Conservation (phyloP, 2,888 invertebrate species). For the Pheosia tremula region DNA sequence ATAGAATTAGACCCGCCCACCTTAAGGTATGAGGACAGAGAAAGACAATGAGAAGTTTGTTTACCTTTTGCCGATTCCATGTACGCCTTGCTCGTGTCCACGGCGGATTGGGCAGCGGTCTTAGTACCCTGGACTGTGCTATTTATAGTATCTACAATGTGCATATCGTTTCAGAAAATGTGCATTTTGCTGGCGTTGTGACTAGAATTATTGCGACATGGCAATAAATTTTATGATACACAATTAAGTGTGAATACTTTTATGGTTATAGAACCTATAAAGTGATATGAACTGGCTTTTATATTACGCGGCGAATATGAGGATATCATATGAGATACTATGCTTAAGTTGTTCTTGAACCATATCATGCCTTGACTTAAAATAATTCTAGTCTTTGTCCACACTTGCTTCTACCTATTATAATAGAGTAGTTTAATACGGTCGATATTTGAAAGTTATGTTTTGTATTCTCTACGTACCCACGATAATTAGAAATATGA, state of each 20-base stretch:
- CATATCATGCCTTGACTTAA: background rate
- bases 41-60: constrained; percentile 24
- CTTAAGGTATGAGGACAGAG: constrained; percentile 19
- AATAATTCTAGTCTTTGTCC: background rate
- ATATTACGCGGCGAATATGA: no score
- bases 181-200: constrained; percentile 1
- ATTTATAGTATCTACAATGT: constrained; percentile 57
- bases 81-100: constrained; percentile 54
- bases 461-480: no score
- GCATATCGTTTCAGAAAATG: constrained; percentile 14
- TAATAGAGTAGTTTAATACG: background rate
- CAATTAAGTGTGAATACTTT: no score
- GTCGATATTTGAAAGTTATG: no score
- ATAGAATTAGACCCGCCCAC: constrained; percentile 25
- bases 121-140: constrained; percentile 59
- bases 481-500: background rate
- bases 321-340: no score
- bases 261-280: no score
- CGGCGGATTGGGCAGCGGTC: constrained; percentile 41
- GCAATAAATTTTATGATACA: no score
- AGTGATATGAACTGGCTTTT: no score
- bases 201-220: background rate
- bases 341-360: no score
- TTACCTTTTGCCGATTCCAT: constrained; percentile 57
- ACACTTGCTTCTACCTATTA: background rate